Conservation (phyloP, 2,797 vertebrate species). For the Poecilia velifera region DNA sequence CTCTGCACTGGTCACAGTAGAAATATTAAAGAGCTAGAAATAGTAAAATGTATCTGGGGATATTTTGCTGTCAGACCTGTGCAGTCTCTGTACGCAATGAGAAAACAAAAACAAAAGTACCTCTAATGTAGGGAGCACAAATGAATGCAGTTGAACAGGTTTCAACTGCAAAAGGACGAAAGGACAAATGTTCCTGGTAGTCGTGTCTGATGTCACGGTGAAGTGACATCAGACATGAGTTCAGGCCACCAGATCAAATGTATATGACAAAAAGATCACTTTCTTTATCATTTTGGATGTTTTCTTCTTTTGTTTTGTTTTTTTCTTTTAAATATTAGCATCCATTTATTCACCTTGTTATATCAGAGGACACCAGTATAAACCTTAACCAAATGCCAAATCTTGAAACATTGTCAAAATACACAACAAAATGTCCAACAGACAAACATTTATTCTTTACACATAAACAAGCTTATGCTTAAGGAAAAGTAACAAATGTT, state of each 20-base stretch:
- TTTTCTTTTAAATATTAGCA: not conserved
- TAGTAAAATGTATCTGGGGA: not conserved
- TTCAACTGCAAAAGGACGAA: not conserved
- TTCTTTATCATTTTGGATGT: not conserved
- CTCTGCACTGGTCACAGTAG: not conserved
- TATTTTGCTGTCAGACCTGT: not conserved
- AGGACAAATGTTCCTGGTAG: not conserved
- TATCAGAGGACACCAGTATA: not conserved
- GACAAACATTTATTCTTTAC: not conserved
- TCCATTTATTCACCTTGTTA: not conserved
- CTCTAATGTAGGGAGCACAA: not conserved
- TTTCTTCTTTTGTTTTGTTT: too few relatives aligned
- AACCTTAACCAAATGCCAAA: not conserved
- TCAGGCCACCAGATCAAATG: not conserved
- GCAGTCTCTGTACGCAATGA: not conserved
- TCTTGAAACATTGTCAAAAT: not conserved
- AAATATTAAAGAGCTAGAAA: not conserved
- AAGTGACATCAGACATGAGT: not conserved
- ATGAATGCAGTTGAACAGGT: conserved; percentile 5
- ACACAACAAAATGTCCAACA: not conserved
- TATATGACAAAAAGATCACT: not conserved
- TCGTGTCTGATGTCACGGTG: not conserved
- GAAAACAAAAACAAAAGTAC: not conserved
- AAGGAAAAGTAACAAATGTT: not conserved
- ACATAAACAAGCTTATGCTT: not conserved